phyloP scores from a whole-genome alignment of 2,888 invertebrate species.

The Cosmia pyralina region DNA sequence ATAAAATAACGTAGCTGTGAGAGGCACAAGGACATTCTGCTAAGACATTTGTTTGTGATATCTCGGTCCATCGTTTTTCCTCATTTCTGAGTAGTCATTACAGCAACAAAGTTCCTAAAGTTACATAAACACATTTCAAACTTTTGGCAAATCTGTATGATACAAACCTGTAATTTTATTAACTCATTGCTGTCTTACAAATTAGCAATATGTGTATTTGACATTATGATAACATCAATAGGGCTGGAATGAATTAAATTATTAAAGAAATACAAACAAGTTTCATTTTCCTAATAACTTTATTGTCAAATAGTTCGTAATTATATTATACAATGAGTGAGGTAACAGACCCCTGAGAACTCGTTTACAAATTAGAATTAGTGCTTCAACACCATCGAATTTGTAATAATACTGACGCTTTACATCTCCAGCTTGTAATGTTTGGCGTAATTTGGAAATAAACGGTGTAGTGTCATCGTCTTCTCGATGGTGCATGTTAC shows the following conservation, averaged over 20 bases:
- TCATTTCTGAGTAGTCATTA: conserved; percentile 18
- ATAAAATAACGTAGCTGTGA: conserved; percentile 9
- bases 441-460: conserved; percentile 47
- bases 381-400: conserved; percentile 82
- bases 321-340: conserved; percentile 75
- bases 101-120: conserved; percentile 29
- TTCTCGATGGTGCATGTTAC: conserved; percentile 30
- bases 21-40: conserved; percentile 10
- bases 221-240: conserved; percentile 11
- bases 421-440: conserved; percentile 37
- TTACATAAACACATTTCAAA: background rate
- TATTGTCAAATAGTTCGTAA: conserved; percentile 83
- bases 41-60: conserved; percentile 6
- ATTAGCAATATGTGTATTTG: conserved; percentile 11
- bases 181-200: conserved; percentile 2
- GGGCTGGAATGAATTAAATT: conserved; percentile 41
- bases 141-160: background rate
- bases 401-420: conserved; percentile 78
- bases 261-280: conserved; percentile 53
- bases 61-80: background rate
- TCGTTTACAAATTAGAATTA: conserved; percentile 74
- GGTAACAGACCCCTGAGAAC: conserved; percentile 76
- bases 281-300: conserved; percentile 78
- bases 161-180: background rate
- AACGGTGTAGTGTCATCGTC: conserved; percentile 30